phyloP scores from a whole-genome alignment of 2,888 invertebrate genomes.

The Cheilosia vernalis region DNA sequence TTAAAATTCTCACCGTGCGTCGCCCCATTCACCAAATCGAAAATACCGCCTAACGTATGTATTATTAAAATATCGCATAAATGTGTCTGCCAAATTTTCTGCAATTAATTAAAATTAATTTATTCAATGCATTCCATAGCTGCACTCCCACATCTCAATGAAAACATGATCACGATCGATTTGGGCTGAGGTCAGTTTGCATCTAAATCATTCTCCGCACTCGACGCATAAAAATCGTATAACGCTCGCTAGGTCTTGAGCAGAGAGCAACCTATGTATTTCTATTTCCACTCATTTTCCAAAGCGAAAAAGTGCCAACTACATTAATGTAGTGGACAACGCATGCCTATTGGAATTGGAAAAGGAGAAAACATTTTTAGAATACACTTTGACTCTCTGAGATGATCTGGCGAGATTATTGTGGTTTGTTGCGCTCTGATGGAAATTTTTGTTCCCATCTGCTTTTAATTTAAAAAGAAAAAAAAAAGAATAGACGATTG shows the following conservation, averaged over 20 bases:
- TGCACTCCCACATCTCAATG: background rate
- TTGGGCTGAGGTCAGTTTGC: conserved; percentile 3
- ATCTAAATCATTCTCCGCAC: conserved; percentile 53
- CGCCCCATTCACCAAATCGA: background rate
- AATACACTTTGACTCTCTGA: background rate
- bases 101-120: conserved; percentile 28
- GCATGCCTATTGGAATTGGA: background rate
- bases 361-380: background rate
- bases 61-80: conserved; percentile 34
- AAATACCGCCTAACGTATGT: background rate
- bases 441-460: background rate
- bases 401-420: background rate
- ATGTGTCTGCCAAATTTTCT: conserved; percentile 1
- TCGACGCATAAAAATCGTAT: conserved; percentile 9
- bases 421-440: background rate
- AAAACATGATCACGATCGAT: background rate
- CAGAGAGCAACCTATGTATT: conserved; percentile 41
- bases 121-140: background rate
- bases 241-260: background rate
- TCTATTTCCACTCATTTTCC: conserved; percentile 48
- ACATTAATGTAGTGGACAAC: background rate
- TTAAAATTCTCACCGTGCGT: too few species aligned
- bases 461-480: background rate
- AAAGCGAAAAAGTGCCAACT: background rate
- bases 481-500: background rate